Percentiles rank a stretch among this genome's conserved stretches.
Conservation (phyloP, 2,797 vertebrate genomes). For the Alexandromys oeconomus region DNA sequence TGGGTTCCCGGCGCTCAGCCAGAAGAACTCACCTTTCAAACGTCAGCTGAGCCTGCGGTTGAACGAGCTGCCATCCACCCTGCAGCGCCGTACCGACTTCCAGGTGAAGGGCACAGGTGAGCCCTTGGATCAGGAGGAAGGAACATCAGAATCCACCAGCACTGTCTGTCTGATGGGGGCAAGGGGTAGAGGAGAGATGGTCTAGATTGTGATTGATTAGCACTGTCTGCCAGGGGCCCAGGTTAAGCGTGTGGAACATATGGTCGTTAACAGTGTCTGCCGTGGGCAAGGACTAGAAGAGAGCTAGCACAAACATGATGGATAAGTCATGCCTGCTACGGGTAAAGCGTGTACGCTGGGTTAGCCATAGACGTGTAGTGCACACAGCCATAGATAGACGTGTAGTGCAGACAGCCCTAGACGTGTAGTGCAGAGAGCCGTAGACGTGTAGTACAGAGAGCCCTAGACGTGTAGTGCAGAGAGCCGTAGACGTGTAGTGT, state of each 20-base stretch:
- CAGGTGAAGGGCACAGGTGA: slow-evolving; percentile 92
- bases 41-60: slow-evolving; percentile 95
- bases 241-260: not conserved
- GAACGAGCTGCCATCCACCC: slow-evolving; percentile 95
- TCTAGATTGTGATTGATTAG: not conserved
- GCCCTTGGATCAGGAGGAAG: not conserved
- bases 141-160: not conserved
- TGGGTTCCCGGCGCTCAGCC: slow-evolving; percentile 95
- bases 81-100: slow-evolving; percentile 95
- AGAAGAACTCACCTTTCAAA: slow-evolving; percentile 97
- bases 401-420: too few relatives aligned
- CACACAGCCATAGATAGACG: too few relatives aligned
- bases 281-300: not conserved
- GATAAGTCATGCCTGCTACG: not conserved
- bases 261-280: not conserved
- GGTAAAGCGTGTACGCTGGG: not conserved
- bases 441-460: too few relatives aligned
- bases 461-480: too few relatives aligned
- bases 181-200: not conserved
- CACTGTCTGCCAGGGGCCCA: not conserved
- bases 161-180: not conserved
- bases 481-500: too few relatives aligned
- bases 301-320: not conserved
- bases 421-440: too few relatives aligned
- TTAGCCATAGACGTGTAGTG: not conserved